Base-by-base conservation (phyloP, 2,888 invertebrate genomes). In the Augiades crinisus region DNA sequence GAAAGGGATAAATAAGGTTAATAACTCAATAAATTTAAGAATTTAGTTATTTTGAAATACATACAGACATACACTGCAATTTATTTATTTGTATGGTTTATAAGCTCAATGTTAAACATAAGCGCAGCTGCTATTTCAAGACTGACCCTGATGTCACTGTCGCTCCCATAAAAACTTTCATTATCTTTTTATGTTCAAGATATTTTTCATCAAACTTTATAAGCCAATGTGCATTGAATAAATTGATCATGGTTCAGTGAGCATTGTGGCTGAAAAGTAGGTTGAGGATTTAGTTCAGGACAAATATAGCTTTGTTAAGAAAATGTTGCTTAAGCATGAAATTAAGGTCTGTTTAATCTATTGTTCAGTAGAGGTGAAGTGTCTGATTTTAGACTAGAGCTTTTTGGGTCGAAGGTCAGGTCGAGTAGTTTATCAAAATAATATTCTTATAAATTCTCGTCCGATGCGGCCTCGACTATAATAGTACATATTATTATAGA, bases 271-370 rank as follows among this genome's bases (percentile, higher is more conserved):
- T 7, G 12, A 19, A 30, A 30, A 30, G 21, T 37, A 21, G 21
- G 37, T 37, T 21, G 21, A 6, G 21, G 21, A 12, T 37, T 36
- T 37, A 36, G 17, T 36, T 5, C 17, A 6, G 13, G 33, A 21
- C n/a, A 37, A 27, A 41, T 41, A 41, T 16, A 41, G 16, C 27
- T 16, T 24, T 41, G 30, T 30, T 30, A 30, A 30, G 30, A 30
- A 30, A 30, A 30, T 27, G 10, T 19, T 19, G 5, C 12, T 30
- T 30, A 12, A 2, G 12, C 30, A 30, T 30, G 12, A 30, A 30
- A 30, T 30, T 30, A 12, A 30, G 30, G 12, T 12, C 12, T 12
- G 5, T 12, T 30, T 30, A 5, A 5, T 30, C 30, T 12, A 30
- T 30, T 30, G 10, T 12, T 30, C 19, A 5, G 3, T 19, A 19